phyloP scores from a whole-genome alignment of 1,140 invertebrate species.

The Macrocentrus cingulum region DNA sequence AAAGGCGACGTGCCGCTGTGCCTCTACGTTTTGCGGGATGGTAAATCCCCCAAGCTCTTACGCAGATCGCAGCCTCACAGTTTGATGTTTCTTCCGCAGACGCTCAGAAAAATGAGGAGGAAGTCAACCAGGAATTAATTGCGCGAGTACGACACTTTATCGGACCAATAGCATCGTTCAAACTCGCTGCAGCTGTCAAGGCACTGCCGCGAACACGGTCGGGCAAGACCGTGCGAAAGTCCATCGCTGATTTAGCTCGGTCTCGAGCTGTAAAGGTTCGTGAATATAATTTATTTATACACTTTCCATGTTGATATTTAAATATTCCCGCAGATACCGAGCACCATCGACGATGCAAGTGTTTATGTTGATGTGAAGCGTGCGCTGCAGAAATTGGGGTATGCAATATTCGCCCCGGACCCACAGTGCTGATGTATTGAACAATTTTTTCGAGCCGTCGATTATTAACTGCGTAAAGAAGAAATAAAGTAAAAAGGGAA shows the following conservation, averaged over 20 bases:
- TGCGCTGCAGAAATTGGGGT: slow-evolving; percentile 74
- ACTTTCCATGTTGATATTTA: slow-evolving; percentile 2
- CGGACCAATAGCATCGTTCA: slow-evolving; percentile 88
- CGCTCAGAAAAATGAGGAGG: slow-evolving; percentile 60
- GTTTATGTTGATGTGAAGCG: slow-evolving; percentile 78
- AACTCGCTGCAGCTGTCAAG: slow-evolving; percentile 72
- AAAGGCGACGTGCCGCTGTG: slow-evolving; percentile 90
- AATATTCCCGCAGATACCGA: slow-evolving; percentile 67
- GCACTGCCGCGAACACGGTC: slow-evolving; percentile 76
- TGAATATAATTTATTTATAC: background rate
- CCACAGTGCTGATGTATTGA: slow-evolving; percentile 53
- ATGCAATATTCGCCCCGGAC: slow-evolving; percentile 71
- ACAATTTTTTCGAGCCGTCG: background rate
- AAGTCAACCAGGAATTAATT: slow-evolving; percentile 69
- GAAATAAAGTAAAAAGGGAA: too few relatives aligned
- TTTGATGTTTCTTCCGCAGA: too few relatives aligned
- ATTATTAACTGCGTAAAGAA: too few relatives aligned
- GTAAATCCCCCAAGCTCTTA: too few relatives aligned
- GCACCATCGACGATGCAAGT: slow-evolving; percentile 84
- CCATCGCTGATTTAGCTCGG: slow-evolving; percentile 79
- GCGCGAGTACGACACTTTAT: slow-evolving; percentile 75
- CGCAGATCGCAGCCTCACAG: too few relatives aligned
- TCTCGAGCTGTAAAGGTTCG: slow-evolving; percentile 76
- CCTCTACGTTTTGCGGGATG: slow-evolving; percentile 72
- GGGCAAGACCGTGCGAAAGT: slow-evolving; percentile 83